phyloP scores from a whole-genome alignment of 2,888 invertebrate genomes.

The Microdon myrmicae region DNA sequence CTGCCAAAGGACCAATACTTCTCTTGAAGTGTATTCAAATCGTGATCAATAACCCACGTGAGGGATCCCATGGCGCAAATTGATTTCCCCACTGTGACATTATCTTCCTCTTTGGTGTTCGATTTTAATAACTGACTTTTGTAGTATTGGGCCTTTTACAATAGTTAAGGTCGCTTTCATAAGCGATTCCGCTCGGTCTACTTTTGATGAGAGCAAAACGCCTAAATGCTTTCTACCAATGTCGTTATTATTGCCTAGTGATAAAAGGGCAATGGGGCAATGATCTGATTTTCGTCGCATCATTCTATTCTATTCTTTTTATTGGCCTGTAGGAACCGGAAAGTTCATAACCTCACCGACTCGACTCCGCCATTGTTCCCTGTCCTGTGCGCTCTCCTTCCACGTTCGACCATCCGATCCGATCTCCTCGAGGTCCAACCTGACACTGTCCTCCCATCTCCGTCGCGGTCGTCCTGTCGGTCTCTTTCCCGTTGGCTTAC shows the following conservation, averaged over 20 bases:
- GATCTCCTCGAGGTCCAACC: too few relatives aligned
- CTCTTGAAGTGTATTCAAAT: conserved; percentile 77
- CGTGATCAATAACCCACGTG: conserved; percentile 88
- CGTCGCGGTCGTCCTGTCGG: too few relatives aligned
- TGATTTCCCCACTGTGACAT: conserved; percentile 69
- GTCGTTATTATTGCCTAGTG: conserved; percentile 83
- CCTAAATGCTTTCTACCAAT: conserved; percentile 76
- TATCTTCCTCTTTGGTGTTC: conserved; percentile 70
- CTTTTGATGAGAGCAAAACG: conserved; percentile 55
- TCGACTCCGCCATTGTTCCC: too few relatives aligned
- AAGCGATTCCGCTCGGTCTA: conserved; percentile 73
- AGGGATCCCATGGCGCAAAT: conserved; percentile 83
- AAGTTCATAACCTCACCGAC: too few relatives aligned
- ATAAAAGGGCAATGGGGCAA: conserved; percentile 83
- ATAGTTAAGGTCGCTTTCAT: conserved; percentile 87
- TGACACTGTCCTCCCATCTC: too few relatives aligned
- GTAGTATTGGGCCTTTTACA: conserved; percentile 76
- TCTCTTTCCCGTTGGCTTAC: too few relatives aligned
- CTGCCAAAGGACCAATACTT: conserved; percentile 92
- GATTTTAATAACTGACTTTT: conserved; percentile 85
- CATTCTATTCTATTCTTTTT: too few relatives aligned
- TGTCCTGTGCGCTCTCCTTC: too few relatives aligned
- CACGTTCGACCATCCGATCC: too few relatives aligned
- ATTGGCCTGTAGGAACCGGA: too few relatives aligned
- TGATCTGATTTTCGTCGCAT: too few relatives aligned